Evolutionary conservation across 2,888 invertebrate genomes (phyloP).

Genomic region (Tipula lateralis): DNA sequence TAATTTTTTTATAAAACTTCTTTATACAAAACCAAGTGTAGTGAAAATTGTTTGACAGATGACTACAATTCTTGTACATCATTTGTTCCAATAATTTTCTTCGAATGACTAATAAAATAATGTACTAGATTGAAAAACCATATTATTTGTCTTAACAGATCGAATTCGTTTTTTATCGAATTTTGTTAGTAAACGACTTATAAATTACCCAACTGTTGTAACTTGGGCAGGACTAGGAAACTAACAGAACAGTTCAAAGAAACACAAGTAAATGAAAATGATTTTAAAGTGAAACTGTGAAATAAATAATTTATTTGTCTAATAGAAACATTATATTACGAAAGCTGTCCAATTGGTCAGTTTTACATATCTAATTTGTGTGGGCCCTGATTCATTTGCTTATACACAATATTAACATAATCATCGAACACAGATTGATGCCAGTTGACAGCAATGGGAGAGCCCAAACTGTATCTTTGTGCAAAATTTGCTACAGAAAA

Average conservation of each 20-base stretch:
- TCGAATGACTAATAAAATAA: not conserved
- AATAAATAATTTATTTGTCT: not conserved
- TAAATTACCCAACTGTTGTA: too few species aligned
- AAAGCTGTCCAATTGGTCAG: not conserved
- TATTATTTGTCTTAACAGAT: too few species aligned
- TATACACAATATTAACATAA: conserved; percentile 80
- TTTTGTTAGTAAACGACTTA: too few species aligned
- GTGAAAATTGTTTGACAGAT: conserved; percentile 27
- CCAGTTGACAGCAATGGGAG: conserved; percentile 81
- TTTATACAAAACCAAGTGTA: conserved; percentile 26
- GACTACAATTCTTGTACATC: not conserved
- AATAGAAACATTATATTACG: not conserved
- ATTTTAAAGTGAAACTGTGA: too few species aligned
- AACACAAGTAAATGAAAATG: too few species aligned
- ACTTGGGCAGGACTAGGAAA: too few species aligned
- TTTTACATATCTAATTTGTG: not conserved
- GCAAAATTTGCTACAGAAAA: conserved; percentile 71
- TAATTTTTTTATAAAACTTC: not conserved
- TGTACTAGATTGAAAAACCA: not conserved
- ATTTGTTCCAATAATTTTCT: not conserved
- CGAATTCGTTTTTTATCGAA: too few species aligned
- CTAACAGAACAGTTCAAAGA: too few species aligned
- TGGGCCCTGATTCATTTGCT: conserved; percentile 55
- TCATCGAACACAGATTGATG: conserved; percentile 84
- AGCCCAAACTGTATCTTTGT: conserved; percentile 71